Percentiles rank a stretch among this genome's conserved stretches.
phyloP scores from a whole-genome alignment of 2,797 vertebrate species.

The Bucorvus abyssinicus region DNA sequence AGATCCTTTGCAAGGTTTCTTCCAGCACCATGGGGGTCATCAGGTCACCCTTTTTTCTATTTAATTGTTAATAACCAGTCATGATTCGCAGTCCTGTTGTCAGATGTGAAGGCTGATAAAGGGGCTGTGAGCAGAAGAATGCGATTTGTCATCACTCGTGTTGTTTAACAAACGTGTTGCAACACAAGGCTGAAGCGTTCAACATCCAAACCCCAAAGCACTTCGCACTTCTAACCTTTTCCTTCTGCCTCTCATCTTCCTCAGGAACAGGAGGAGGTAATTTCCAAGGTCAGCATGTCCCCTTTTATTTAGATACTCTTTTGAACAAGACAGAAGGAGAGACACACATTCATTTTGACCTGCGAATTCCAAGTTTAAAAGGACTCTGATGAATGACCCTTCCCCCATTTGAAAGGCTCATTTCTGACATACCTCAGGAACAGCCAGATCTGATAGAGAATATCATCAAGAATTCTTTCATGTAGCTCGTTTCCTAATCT shows the following conservation, averaged over 20 bases:
- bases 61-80: background rate
- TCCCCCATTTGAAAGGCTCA: background rate
- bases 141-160: background rate
- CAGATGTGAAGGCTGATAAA: background rate
- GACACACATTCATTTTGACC: background rate
- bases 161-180: background rate
- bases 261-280: background rate
- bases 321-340: background rate
- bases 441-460: constrained; percentile 66
- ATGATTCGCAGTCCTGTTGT: background rate
- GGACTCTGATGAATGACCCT: background rate
- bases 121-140: background rate
- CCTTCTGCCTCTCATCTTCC: background rate
- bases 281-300: constrained; percentile 38
- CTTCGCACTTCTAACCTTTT: background rate
- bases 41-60: background rate
- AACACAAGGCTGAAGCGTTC: background rate
- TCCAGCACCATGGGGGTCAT: background rate
- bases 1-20: background rate
- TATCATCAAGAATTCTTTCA: constrained; percentile 21
- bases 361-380: background rate
- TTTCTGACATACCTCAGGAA: constrained; percentile 9
- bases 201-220: background rate
- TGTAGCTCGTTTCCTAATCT: constrained; percentile 43
- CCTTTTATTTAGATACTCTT: background rate